A percentile compares a stretch with the other conserved stretches of the same genome.
These are phyloP conservation scores for Meganola albula DNA, from an alignment of 2,888 invertebrate species.

Conservation along the genomic window DNA sequence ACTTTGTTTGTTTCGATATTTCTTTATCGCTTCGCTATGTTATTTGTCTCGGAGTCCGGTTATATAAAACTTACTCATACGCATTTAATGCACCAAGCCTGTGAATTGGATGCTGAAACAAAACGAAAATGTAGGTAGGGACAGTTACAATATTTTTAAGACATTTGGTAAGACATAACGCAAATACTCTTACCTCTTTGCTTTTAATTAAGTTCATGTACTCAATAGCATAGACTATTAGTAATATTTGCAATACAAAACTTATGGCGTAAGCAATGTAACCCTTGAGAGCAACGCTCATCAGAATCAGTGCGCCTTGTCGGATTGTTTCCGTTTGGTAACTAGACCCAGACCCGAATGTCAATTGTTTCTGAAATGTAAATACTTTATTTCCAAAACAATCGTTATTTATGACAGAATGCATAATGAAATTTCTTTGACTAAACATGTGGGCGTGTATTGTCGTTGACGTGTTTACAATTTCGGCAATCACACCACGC, in stretches of 20 bases:
- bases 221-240: slow-evolving; percentile 32
- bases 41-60: no score
- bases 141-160: background rate
- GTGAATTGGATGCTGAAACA: slow-evolving; percentile 52
- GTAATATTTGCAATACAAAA: slow-evolving; percentile 34
- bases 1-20: no score
- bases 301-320: slow-evolving; percentile 41
- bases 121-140: slow-evolving; percentile 4
- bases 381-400: no score
- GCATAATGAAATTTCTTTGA: no score
- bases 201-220: slow-evolving; percentile 26
- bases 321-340: slow-evolving; percentile 38
- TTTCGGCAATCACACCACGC: no score
- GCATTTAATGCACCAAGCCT: slow-evolving; percentile 45
- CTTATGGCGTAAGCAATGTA: slow-evolving; percentile 39
- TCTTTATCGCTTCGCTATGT: no score
- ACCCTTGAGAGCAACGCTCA: slow-evolving; percentile 48
- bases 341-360: slow-evolving; percentile 18
- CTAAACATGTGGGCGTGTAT: no score
- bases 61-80: slow-evolving; percentile 53
- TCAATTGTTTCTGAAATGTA: slow-evolving; percentile 24
- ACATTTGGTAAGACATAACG: background rate
- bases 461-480: no score
- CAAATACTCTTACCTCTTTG: slow-evolving; percentile 33
- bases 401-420: no score